Base-by-base conservation (phyloP, 2,888 invertebrate genomes). In the Plagodis pulveraria region DNA sequence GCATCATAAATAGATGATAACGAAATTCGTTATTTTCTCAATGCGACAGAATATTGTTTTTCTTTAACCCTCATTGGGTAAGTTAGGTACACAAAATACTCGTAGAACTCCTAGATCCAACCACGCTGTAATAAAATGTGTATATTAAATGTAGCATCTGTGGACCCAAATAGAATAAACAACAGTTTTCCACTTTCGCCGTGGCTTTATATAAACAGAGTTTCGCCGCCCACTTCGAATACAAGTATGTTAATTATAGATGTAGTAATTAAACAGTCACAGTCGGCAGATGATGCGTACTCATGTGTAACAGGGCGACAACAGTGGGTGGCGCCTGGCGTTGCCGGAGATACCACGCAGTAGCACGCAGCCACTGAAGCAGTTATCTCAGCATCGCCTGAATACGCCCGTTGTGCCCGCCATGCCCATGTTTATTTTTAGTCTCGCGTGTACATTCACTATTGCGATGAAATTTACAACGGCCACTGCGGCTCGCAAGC, bases 381-480 rank as follows among this genome's bases (percentile, higher is more conserved):
- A 80, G 84, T 87, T 87, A 88, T 89, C 89, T 84, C 81, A 78
- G 83, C 81, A 86, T 86, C 85, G 86, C 80, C 83, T 83, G 84
- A 82, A 79, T 88, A 84, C 85, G 81, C 83, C 77, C 83, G 85
- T 81, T 85, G 83, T 85, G 80, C 76, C 78, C 76, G 80, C 84
- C 85, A 79, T 78, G 76, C 80, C 84, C 85, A 79, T 83, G 85
- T 88, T 87, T 91, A 90, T 90, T 89, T 91, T 91, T 89, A 87
- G 87, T 81, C 80, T 83, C 83, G 84, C 79, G 79, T 84, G 80
- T 85, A 56, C 83, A 87, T 87, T 87, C 85, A 84, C 84, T 84
- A 83, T 85, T 84, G 83, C 86, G 77, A 85, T 89, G 84, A 89
- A 89, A 89, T 89, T 88, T 87, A 87, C 86, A 87, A 80, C 81